Percentiles rank a stretch among this genome's conserved stretches.
phyloP scores from a whole-genome alignment of 2,888 invertebrate species.

The Oligia latruncula region DNA sequence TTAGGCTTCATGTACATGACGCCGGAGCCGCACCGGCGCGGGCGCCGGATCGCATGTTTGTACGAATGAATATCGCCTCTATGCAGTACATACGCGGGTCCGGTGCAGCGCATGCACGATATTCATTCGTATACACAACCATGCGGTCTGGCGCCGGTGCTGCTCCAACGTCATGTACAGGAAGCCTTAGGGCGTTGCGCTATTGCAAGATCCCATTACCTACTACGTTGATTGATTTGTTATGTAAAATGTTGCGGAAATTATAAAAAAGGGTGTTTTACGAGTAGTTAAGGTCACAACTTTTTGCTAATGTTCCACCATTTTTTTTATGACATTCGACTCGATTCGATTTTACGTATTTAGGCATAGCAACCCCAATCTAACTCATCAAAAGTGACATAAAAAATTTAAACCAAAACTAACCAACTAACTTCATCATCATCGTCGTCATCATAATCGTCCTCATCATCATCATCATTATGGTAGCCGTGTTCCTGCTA shows the following conservation, averaged over 20 bases:
- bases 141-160: no score
- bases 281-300: no score
- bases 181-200: constrained; percentile 9
- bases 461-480: no score
- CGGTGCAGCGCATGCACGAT: no score
- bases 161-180: no score
- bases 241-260: not conserved
- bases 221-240: not conserved
- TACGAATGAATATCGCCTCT: no score
- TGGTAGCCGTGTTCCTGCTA: not conserved
- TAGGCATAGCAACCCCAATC: not conserved
- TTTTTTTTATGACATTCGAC: not conserved
- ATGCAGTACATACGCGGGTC: no score
- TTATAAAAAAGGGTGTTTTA: not conserved
- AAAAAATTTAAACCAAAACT: not conserved
- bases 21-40: no score
- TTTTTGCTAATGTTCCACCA: no score
- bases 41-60: no score
- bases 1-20: not conserved
- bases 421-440: not conserved
- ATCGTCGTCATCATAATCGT: not conserved
- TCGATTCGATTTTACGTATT: not conserved
- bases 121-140: no score
- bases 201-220: constrained; percentile 15
- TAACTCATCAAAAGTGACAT: no score